Evolutionary conservation across 2,888 invertebrate species (phyloP).

Genomic region (Drosophila greeni): DNA sequence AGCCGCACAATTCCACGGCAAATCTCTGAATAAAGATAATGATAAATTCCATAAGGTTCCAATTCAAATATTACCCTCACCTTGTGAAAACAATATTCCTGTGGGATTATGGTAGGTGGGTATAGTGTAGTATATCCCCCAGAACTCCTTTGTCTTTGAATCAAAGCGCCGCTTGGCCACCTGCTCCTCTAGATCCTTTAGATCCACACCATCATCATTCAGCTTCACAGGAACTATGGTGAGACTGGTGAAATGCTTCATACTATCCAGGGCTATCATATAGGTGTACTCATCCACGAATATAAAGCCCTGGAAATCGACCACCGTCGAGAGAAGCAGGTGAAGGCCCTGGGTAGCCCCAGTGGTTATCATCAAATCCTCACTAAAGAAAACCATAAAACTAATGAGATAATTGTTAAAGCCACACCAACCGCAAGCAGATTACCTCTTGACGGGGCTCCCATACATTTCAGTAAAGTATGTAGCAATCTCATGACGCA

Average conservation of each 20-base stretch:
- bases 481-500: slow-evolving; percentile 79
- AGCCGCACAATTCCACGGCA: slow-evolving; percentile 79
- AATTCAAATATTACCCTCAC: slow-evolving; percentile 61
- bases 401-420: slow-evolving; percentile 13
- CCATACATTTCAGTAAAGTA: slow-evolving; percentile 79
- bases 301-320: slow-evolving; percentile 80
- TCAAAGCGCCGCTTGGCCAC: slow-evolving; percentile 75
- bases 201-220: slow-evolving; percentile 80
- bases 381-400: slow-evolving; percentile 72
- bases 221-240: slow-evolving; percentile 81
- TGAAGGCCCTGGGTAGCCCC: slow-evolving; percentile 83
- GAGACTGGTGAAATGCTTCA: slow-evolving; percentile 81
- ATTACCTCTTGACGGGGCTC: slow-evolving; percentile 77
- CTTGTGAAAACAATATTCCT: slow-evolving; percentile 79
- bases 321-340: slow-evolving; percentile 80
- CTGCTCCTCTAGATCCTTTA: slow-evolving; percentile 79
- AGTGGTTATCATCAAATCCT: slow-evolving; percentile 81
- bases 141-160: slow-evolving; percentile 79
- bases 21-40: slow-evolving; percentile 65
- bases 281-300: slow-evolving; percentile 84
- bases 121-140: slow-evolving; percentile 81
- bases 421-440: slow-evolving; percentile 1
- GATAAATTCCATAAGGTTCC: background rate
- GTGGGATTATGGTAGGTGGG: slow-evolving; percentile 83
- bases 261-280: slow-evolving; percentile 81